Percentiles rank a stretch among this genome's conserved stretches.
phyloP scores from a whole-genome alignment of 1,140 invertebrate species.

The Adoxophyes honmai region DNA sequence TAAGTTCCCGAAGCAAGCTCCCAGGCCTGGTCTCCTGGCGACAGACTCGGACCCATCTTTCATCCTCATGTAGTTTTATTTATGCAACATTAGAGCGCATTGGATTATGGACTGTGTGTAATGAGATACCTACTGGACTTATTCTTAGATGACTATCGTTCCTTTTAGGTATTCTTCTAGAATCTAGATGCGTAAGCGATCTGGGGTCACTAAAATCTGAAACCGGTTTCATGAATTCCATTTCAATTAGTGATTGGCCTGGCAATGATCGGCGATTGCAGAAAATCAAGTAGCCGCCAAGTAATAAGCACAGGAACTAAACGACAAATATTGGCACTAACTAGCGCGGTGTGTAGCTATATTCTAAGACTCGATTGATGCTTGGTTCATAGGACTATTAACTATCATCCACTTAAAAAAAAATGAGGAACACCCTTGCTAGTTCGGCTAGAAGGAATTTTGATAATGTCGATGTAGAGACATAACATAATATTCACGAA shows the following conservation, averaged over 20 bases:
- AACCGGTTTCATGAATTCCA: neutral
- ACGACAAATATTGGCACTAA: no score
- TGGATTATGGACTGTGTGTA: constrained; percentile 19
- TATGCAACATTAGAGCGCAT: constrained; percentile 44
- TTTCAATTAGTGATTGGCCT: neutral
- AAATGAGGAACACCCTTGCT: no score
- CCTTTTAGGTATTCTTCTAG: constrained; percentile 14
- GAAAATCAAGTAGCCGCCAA: constrained; percentile 14
- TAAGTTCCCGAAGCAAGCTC: constrained; percentile 37
- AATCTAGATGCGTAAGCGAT: neutral
- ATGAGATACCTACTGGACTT: constrained; percentile 5
- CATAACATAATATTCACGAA: no score
- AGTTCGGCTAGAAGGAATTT: no score
- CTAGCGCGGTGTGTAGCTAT: no score
- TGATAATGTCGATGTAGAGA: no score
- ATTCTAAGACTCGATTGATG: no score
- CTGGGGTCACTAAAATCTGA: neutral
- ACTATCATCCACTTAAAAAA: no score
- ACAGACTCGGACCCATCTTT: constrained; percentile 34
- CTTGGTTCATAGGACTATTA: no score
- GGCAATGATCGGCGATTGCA: constrained; percentile 6
- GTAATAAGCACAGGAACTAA: neutral
- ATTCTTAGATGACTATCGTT: constrained; percentile 25
- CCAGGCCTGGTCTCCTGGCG: constrained; percentile 39
- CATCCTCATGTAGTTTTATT: constrained; percentile 52